These are phyloP conservation scores for Siniperca chuatsi DNA, from an alignment of 2,113 vertebrate species.

Conservation along the genomic window DNA sequence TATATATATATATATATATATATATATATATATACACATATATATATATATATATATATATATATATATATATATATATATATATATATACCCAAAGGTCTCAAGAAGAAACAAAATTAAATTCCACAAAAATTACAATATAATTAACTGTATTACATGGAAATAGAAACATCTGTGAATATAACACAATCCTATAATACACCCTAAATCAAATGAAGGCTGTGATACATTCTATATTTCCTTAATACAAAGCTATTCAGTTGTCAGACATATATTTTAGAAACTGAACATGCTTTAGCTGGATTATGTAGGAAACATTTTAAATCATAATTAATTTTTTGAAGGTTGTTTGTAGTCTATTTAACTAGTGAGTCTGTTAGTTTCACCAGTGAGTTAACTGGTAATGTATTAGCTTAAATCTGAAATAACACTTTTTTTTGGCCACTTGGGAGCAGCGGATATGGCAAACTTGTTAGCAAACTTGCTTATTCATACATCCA, in stretches of 20 bases:
- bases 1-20: too few relatives aligned
- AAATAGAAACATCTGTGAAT: too few relatives aligned
- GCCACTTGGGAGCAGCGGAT: background rate
- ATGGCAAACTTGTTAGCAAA: too few relatives aligned
- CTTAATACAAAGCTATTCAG: background rate
- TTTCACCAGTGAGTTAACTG: background rate
- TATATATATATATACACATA: too few relatives aligned
- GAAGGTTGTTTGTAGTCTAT: background rate
- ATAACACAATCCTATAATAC: too few relatives aligned
- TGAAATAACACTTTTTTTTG: background rate
- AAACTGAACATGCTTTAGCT: background rate
- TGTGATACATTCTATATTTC: background rate
- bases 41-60: too few relatives aligned
- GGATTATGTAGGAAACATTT: background rate
- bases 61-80: too few relatives aligned
- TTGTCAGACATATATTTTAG: background rate
- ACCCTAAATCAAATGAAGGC: too few relatives aligned
- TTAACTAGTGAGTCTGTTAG: background rate
- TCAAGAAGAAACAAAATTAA: constrained; percentile 1
- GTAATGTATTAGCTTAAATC: background rate
- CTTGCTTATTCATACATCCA: background rate
- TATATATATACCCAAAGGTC: background rate
- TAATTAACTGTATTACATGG: too few relatives aligned
- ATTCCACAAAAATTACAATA: background rate
- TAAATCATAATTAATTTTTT: background rate